Evolutionary conservation across 2,888 invertebrate species (phyloP).

Genomic region (Sipunculus nudus): DNA sequence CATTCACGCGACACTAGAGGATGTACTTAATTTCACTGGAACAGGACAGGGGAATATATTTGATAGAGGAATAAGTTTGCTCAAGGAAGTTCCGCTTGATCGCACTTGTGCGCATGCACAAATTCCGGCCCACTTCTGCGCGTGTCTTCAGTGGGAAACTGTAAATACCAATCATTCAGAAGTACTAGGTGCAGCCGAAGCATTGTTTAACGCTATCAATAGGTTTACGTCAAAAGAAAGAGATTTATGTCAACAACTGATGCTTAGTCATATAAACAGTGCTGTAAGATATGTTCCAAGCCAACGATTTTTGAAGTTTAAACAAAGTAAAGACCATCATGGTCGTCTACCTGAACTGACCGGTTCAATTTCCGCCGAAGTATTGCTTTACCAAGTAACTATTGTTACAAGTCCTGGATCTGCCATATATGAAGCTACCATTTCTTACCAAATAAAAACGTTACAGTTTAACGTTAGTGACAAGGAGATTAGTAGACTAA

Average conservation of each 20-base stretch:
- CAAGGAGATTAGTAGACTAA: constrained; percentile 72
- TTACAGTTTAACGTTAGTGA: constrained; percentile 6
- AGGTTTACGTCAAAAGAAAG: constrained; percentile 11
- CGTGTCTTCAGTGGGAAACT: constrained; percentile 83
- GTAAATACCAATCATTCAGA: constrained; percentile 5
- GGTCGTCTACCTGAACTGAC: constrained; percentile 85
- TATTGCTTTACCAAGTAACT: constrained; percentile 82
- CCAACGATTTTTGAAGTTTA: constrained; percentile 74
- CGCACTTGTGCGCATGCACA: constrained; percentile 87
- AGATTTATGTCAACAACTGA: constrained; percentile 19
- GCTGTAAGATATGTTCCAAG: constrained; percentile 30
- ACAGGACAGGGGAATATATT: constrained; percentile 26
- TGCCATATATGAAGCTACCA: constrained; percentile 84
- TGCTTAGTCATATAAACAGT: constrained; percentile 15
- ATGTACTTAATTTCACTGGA: constrained; percentile 72
- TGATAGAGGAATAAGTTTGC: constrained; percentile 57
- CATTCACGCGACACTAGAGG: constrained; percentile 81
- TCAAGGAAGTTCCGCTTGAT: constrained; percentile 70
- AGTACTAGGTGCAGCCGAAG: constrained; percentile 18
- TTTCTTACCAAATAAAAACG: no score
- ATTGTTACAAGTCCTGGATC: constrained; percentile 79
- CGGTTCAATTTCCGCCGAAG: constrained; percentile 71
- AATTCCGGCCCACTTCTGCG: constrained; percentile 95
- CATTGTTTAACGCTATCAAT: constrained; percentile 28
- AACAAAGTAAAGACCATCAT: constrained; percentile 79